Base-by-base conservation (phyloP, 2,113 vertebrate genomes). In the Stegostoma tigrinum region DNA sequence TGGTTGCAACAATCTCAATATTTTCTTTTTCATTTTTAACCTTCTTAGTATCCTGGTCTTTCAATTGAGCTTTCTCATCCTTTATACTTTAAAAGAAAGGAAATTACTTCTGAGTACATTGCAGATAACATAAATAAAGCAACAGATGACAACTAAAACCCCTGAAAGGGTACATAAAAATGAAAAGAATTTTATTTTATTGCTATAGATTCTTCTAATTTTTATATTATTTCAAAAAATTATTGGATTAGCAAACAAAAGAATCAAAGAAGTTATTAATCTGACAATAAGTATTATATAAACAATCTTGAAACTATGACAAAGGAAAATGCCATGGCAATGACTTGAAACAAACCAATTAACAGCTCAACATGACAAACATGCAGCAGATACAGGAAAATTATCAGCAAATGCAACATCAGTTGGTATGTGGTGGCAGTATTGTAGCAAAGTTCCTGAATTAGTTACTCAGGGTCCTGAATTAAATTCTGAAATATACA, bases 11-110 rank as follows among this genome's bases (percentile, higher is more conserved):
- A 3, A 19, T 95, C 24, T 52, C 94, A 70, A 52, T 42, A 72
- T 52, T 95, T 95, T 52, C 94, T 95, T 95, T 95, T 27, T 72
- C 94, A 52, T 95, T 24, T 52, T 72, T 72, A 70, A 27, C 52
- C 42, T 95, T 95, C 24, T 30, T 52, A 10, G 67, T 0, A 52
- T 27, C 19, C 10, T 75, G 94, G 27, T 34, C 94, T 72, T 95
- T 95, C 68, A 19, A 14, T 95, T 48, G 67, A 52, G 45, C 34
- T 95, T 75, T 70, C 45, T 95, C 89, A 38, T 93, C 94, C 48
- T 95, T 95, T 66, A 19, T 66, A 61, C 89, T 93, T 61, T 75
- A 48, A 72, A 75, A 95, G 45, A 95, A 95, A 19, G 30, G 52
- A 17, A 17, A 72, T 95, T 95, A 19, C 23, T 48, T 95, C 30